Percentiles rank a stretch among this genome's conserved stretches.
phyloP scores from a whole-genome alignment of 2,797 vertebrate genomes.

The Gastrophryne carolinensis region DNA sequence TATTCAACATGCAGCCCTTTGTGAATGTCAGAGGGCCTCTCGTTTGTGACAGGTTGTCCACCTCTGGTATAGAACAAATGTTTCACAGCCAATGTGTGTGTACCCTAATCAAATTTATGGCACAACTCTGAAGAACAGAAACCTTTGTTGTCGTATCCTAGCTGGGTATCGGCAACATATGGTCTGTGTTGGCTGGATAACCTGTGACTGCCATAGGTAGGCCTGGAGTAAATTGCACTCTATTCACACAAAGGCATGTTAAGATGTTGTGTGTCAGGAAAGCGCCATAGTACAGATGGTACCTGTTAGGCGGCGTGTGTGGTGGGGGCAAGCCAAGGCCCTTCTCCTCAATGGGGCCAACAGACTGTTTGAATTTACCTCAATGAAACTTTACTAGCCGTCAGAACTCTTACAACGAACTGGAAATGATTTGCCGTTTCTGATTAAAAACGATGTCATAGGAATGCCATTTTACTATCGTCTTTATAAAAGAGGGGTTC shows the following conservation, averaged over 20 bases:
- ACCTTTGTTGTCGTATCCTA: constrained; percentile 28
- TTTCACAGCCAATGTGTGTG: not conserved
- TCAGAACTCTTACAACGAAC: constrained; percentile 59
- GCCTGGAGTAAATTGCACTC: constrained; percentile 25
- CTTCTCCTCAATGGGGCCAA: constrained; percentile 30
- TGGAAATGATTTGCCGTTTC: constrained; percentile 51
- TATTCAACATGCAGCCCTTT: too few relatives aligned
- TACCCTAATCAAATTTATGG: constrained; percentile 8
- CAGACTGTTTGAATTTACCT: constrained; percentile 64
- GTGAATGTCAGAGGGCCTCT: too few relatives aligned
- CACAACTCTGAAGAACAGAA: not conserved
- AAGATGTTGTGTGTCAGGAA: constrained; percentile 27
- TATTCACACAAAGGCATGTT: constrained; percentile 17
- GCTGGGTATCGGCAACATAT: constrained; percentile 16
- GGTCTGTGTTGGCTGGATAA: constrained; percentile 15
- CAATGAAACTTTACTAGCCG: constrained; percentile 61
- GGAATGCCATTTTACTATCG: constrained; percentile 54
- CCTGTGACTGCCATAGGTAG: constrained; percentile 42
- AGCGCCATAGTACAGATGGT: constrained; percentile 38
- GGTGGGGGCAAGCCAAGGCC: constrained; percentile 18
- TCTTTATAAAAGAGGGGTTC: constrained; percentile 49
- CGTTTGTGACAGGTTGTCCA: too few relatives aligned
- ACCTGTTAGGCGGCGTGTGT: constrained; percentile 44
- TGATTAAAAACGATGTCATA: constrained; percentile 54
- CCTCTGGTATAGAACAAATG: constrained; percentile 8